Evolutionary conservation across 92 coral and sea anemone species (phyloP).

Genomic region (Parazoanthus darwini): DNA sequence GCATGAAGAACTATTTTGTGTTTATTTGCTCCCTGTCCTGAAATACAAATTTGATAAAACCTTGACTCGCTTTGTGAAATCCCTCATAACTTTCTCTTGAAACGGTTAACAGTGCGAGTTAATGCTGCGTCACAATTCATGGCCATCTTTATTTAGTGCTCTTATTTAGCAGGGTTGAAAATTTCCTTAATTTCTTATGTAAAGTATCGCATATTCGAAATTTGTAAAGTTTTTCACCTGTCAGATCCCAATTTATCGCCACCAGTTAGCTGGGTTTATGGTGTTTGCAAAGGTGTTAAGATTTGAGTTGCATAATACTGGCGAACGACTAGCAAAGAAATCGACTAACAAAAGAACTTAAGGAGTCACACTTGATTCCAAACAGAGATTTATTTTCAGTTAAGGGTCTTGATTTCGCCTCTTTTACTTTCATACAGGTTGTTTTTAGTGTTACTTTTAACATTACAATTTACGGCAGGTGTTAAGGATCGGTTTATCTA

Average conservation of each 20-base stretch:
- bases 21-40: not conserved
- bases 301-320: constrained; percentile 21
- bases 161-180: not conserved
- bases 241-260: constrained; percentile 64
- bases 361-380: constrained; percentile 43
- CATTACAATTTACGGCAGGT: constrained; percentile 70
- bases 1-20: not conserved
- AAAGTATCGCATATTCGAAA: constrained; percentile 20
- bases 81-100: not conserved
- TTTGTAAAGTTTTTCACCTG: constrained; percentile 68
- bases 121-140: not conserved
- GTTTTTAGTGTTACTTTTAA: constrained; percentile 38
- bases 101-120: not conserved
- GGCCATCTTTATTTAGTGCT: not conserved
- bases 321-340: constrained; percentile 38
- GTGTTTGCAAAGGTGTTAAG: constrained; percentile 91
- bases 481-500: constrained; percentile 70
- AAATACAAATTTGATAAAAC: not conserved
- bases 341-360: constrained; percentile 31
- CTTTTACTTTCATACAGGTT: constrained; percentile 30
- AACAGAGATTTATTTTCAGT: constrained; percentile 42
- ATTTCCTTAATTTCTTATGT: constrained; percentile 13
- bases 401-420: constrained; percentile 40
- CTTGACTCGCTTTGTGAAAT: not conserved
- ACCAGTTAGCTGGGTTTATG: constrained; percentile 74